Evolutionary conservation across 1,140 invertebrate species (phyloP).

Genomic region (Proales similis): DNA sequence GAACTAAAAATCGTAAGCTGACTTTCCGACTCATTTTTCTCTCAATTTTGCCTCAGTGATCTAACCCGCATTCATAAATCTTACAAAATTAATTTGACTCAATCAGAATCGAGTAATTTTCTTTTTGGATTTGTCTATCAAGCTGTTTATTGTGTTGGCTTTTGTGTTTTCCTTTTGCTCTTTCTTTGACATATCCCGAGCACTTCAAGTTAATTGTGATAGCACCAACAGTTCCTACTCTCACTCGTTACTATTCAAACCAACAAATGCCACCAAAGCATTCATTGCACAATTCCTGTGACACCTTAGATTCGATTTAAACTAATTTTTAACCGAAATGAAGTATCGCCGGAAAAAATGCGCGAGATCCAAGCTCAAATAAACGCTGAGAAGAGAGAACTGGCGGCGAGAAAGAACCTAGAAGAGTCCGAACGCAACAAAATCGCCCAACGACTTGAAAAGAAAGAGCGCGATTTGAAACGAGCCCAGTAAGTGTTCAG

Average conservation of each 20-base stretch:
- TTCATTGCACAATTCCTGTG: conserved; percentile 50
- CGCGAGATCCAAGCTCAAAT: conserved; percentile 25
- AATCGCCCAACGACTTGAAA: conserved; percentile 68
- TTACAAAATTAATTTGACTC: not conserved
- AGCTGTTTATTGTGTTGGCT: too few relatives aligned
- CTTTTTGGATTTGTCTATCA: too few relatives aligned
- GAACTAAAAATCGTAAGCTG: conserved; percentile 54
- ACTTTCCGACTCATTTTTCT: conserved; percentile 56
- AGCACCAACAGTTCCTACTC: conserved; percentile 52
- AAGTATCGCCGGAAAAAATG: conserved; percentile 39
- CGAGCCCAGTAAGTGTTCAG: conserved; percentile 45
- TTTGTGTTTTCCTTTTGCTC: too few relatives aligned
- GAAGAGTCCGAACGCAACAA: conserved; percentile 59
- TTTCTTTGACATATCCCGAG: not conserved
- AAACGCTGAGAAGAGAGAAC: conserved; percentile 49
- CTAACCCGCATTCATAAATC: conserved; percentile 47
- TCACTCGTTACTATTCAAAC: conserved; percentile 62
- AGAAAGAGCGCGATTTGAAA: conserved; percentile 58
- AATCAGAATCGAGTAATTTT: conserved; percentile 17
- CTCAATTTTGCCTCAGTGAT: conserved; percentile 55
- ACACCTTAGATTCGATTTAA: conserved; percentile 51
- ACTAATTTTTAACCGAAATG: conserved; percentile 3
- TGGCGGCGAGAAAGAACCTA: conserved; percentile 56
- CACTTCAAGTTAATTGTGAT: not conserved
- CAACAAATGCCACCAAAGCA: too few relatives aligned